Conservation (phyloP, 1,140 invertebrate species). For the Panagrolaimus sp. region DNA sequence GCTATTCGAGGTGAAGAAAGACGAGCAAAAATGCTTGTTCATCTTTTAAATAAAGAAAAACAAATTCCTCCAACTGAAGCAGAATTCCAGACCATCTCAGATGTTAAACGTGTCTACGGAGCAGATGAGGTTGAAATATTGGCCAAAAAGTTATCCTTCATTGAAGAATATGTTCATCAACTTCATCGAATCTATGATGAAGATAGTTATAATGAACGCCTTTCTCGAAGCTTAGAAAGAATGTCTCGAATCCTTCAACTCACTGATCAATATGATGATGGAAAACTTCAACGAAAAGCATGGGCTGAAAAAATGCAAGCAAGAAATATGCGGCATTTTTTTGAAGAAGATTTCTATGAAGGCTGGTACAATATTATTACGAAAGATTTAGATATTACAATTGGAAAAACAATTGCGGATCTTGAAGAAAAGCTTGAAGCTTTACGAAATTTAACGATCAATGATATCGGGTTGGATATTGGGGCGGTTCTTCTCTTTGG, state of each 20-base stretch:
- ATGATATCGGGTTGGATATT: conserved; percentile 32
- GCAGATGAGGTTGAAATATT: conserved; percentile 34
- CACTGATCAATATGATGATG: conserved; percentile 51
- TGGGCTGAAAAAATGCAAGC: conserved; percentile 59
- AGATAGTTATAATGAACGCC: conserved; percentile 36
- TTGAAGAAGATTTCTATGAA: conserved; percentile 58
- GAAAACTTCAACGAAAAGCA: conserved; percentile 42
- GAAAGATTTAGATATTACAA: conserved; percentile 51
- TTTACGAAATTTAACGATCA: conserved; percentile 13
- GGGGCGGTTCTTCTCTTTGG: conserved; percentile 55
- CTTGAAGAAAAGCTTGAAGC: conserved; percentile 40
- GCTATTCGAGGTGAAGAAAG: conserved; percentile 37
- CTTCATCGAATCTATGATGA: conserved; percentile 38
- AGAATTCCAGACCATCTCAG: conserved; percentile 47
- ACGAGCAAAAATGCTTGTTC: conserved; percentile 30
- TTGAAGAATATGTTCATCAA: not conserved
- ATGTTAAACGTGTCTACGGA: conserved; percentile 52
- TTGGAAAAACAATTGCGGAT: conserved; percentile 48
- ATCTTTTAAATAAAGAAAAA: conserved; percentile 25
- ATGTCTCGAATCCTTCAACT: conserved; percentile 53
- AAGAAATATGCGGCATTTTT: conserved; percentile 57
- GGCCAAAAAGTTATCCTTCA: conserved; percentile 24
- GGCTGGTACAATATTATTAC: conserved; percentile 53
- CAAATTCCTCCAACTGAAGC: conserved; percentile 18
- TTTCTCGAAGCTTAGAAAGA: conserved; percentile 38